Evolutionary conservation across 2,797 vertebrate genomes (phyloP).

Genomic region (Apodemus agrarius): DNA sequence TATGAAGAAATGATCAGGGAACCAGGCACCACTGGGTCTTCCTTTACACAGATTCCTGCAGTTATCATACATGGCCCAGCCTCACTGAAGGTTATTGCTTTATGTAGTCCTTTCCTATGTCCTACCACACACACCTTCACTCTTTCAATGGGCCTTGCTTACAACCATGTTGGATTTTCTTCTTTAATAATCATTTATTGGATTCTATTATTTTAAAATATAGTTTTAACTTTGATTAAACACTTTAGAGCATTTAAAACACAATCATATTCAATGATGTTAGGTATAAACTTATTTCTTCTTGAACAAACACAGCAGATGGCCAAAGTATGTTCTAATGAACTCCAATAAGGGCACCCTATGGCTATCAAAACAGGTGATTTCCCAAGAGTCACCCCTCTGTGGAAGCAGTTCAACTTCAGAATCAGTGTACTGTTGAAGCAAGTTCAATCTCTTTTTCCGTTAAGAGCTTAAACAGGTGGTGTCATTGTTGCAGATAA

Average conservation of each 20-base stretch:
- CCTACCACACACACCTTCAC: not conserved
- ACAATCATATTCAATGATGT: not conserved
- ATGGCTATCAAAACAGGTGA: conserved; percentile 78
- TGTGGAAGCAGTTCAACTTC: conserved; percentile 83
- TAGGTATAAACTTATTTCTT: conserved; percentile 43
- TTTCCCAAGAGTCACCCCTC: conserved; percentile 83
- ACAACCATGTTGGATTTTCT: not conserved
- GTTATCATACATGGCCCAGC: not conserved
- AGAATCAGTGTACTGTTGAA: conserved; percentile 84
- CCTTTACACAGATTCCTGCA: conserved; percentile 44
- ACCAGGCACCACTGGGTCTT: conserved; percentile 54
- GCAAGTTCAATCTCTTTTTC: conserved; percentile 83
- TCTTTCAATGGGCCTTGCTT: not conserved
- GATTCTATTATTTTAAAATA: conserved; percentile 70
- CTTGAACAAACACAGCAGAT: conserved; percentile 60
- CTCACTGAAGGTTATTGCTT: not conserved
- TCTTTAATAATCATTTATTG: not conserved
- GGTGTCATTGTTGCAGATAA: not conserved
- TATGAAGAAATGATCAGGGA: conserved; percentile 62
- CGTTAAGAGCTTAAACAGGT: conserved; percentile 79
- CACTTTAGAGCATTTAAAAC: conserved; percentile 76
- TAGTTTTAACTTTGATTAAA: conserved; percentile 53
- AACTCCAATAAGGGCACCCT: conserved; percentile 75
- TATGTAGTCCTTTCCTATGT: not conserved
- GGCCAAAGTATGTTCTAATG: conserved; percentile 66